phyloP scores from a whole-genome alignment of 2,888 invertebrate species.

The Spodoptera exigua region DNA sequence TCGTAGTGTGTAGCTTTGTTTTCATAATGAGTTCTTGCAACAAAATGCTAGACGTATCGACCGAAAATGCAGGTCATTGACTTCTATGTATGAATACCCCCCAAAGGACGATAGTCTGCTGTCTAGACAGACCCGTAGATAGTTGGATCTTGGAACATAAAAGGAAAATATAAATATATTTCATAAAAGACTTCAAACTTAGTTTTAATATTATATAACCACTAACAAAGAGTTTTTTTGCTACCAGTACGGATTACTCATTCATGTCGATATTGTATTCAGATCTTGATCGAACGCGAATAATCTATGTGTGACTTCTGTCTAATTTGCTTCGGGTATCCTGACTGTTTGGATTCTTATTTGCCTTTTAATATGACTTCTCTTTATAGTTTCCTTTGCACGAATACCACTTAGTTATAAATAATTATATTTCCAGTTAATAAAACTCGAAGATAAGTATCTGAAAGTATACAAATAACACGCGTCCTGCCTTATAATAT shows the following conservation, averaged over 20 bases:
- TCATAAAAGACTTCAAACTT: too few species aligned
- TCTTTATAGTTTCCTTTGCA: conserved; percentile 41
- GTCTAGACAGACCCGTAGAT: conserved; percentile 28
- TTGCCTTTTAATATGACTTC: conserved; percentile 28
- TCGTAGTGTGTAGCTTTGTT: background rate
- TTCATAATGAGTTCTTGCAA: background rate
- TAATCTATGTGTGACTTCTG: conserved; percentile 58
- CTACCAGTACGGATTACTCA: conserved; percentile 45
- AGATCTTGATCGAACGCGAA: conserved; percentile 52
- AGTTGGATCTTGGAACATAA: too few species aligned
- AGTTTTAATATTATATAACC: conserved; percentile 32
- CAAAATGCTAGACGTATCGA: conserved; percentile 5
- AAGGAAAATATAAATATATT: too few species aligned
- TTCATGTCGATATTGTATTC: conserved; percentile 53
- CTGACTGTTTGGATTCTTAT: conserved; percentile 42
- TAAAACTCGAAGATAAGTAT: background rate
- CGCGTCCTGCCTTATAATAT: conserved; percentile 9
- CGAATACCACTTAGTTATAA: conserved; percentile 13
- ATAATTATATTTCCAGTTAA: conserved; percentile 10
- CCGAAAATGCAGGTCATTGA: conserved; percentile 20
- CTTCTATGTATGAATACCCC: conserved; percentile 11
- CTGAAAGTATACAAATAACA: conserved; percentile 12
- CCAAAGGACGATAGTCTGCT: conserved; percentile 13
- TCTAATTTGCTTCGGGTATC: conserved; percentile 51
- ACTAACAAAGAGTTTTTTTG: conserved; percentile 26